Base-by-base conservation (phyloP, 37 sponge, comb jelly and placozoan species). In the Cliona cf. orientalis region DNA sequence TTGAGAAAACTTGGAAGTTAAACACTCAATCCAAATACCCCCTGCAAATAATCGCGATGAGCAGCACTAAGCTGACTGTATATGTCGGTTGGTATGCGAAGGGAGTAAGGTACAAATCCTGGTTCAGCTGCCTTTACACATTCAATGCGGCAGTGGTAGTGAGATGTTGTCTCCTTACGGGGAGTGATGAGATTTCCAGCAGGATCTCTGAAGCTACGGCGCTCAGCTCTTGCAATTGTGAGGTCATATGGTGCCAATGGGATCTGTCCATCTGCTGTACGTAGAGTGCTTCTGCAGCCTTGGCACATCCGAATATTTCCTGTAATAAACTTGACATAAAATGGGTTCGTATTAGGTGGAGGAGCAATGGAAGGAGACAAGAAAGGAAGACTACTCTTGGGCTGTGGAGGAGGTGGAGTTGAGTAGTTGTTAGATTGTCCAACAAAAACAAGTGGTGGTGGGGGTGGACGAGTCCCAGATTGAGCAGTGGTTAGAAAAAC, bases 221-320 rank as follows among this genome's bases (percentile, higher is more conserved):
- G 17, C 26, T 69, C 70, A n/a, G 70, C 38, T 35, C 70, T 29
- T 11, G 70, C 70, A 11, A 69, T 23, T 5, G 41, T 35, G 7
- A 69, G n/a, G 23, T 69, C 23, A n/a, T 69, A 69, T 34, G 70
- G 70, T 69, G 70, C 41, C 6, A 17, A 11, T 11, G 70, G 70
- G 23, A 69, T 69, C 17, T 9, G 41, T 69, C 70, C 70, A 7
- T 11, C 14, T n/a, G n/a, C n/a, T 17, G 70, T 9, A 11, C 70
- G 70, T 34, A 69, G 70, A n/a, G 41, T 34, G 38, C 19, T 11
- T n/a, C 35, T 9, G 70, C 70, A 69, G 35, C 70, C 70, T 23
- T 69, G 70, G 41, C 70, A 69, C 23, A 14, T 69, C 29, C 70
- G 70, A 69, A 69, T 69, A n/a, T 69, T 69, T 23, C 70, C 70